Percentiles rank a stretch among this genome's conserved stretches.
Conservation (phyloP, 1,140 invertebrate genomes). For the Lysiphlebus fabarum region DNA sequence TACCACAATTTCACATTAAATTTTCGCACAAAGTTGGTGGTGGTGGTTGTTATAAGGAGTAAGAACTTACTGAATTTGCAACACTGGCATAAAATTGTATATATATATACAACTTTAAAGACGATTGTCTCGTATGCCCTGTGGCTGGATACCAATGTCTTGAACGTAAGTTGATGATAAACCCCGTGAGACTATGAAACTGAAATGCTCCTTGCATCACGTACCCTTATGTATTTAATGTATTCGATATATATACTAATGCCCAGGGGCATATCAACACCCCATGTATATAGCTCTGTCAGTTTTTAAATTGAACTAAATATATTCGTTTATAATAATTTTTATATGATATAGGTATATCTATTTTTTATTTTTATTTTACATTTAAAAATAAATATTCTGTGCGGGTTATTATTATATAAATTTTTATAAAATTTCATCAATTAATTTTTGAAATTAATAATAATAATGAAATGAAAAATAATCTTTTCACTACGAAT, state of each 20-base stretch:
- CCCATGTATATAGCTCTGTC: too few relatives aligned
- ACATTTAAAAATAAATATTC: too few relatives aligned
- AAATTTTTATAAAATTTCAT: too few relatives aligned
- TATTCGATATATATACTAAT: not conserved
- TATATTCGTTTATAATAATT: too few relatives aligned
- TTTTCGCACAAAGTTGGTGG: slow-evolving; percentile 9
- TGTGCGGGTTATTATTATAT: too few relatives aligned
- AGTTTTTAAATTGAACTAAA: too few relatives aligned
- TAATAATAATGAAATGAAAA: too few relatives aligned
- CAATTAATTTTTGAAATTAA: too few relatives aligned
- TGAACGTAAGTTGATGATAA: slow-evolving; percentile 39
- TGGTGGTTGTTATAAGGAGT: slow-evolving; percentile 10
- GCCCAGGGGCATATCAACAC: not conserved
- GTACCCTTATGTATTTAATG: not conserved
- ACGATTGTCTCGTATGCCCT: slow-evolving; percentile 32
- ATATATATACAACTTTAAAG: slow-evolving; percentile 22
- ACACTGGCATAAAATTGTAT: slow-evolving; percentile 13
- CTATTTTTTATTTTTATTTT: too few relatives aligned
- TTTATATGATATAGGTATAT: too few relatives aligned
- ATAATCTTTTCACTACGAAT: too few relatives aligned
- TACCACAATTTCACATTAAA: not conserved
- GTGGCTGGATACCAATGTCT: slow-evolving; percentile 28
- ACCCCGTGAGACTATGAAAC: slow-evolving; percentile 25
- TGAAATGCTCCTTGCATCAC: slow-evolving; percentile 11
- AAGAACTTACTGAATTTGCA: slow-evolving; percentile 3